Evolutionary conservation across 1,140 invertebrate species (phyloP).

Genomic region (Patella vulgata): DNA sequence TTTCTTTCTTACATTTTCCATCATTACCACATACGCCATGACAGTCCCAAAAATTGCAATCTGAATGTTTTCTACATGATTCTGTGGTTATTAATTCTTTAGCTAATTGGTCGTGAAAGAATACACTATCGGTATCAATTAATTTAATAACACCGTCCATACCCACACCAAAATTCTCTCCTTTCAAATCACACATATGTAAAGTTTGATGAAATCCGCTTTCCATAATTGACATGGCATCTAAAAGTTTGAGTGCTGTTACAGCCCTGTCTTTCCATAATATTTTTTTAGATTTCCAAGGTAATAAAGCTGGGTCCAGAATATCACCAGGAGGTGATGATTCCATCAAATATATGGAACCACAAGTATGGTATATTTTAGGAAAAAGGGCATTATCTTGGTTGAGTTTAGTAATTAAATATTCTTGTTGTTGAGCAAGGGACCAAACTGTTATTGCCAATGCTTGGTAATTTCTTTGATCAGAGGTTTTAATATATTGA

Average conservation of each 20-base stretch:
- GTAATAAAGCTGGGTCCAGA: slow-evolving; percentile 45
- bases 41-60: slow-evolving; percentile 77
- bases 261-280: slow-evolving; percentile 65
- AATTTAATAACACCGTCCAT: slow-evolving; percentile 68
- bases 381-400: slow-evolving; percentile 74
- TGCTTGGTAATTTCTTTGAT: slow-evolving; percentile 3
- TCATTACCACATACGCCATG: slow-evolving; percentile 70
- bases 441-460: slow-evolving; percentile 73
- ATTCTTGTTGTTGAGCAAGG: slow-evolving; percentile 76
- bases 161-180: slow-evolving; percentile 74
- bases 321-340: slow-evolving; percentile 66
- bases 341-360: slow-evolving; percentile 73
- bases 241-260: slow-evolving; percentile 72
- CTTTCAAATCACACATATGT: slow-evolving; percentile 76
- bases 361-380: slow-evolving; percentile 75
- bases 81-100: slow-evolving; percentile 10
- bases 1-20: slow-evolving; percentile 69
- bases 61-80: slow-evolving; percentile 70
- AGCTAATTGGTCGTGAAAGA: slow-evolving; percentile 37
- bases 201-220: slow-evolving; percentile 71
- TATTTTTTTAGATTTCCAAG: slow-evolving; percentile 55
- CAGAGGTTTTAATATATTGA: slow-evolving; percentile 12
- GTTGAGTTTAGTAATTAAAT: slow-evolving; percentile 72
- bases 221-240: slow-evolving; percentile 73
- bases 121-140: slow-evolving; percentile 70